Evolutionary conservation across 2,113 vertebrate genomes (phyloP), one percentile per base, ranked within the genome.

Genomic region (Centrocercus urophasianus): DNA sequence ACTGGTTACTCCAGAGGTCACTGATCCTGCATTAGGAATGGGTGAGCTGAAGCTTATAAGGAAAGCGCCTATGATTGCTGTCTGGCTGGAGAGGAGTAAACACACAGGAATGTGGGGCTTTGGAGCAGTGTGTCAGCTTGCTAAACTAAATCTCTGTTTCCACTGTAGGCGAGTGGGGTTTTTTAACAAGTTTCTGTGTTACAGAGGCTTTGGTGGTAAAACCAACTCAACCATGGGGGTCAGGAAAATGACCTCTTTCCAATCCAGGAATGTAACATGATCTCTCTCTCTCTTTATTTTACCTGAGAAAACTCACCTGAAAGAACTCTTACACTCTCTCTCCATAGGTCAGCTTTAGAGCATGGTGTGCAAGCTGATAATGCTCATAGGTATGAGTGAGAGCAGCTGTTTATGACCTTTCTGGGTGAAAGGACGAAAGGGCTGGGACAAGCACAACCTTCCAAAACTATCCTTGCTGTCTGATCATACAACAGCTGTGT

Each of bases 1-100:
- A 69, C 15, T 30, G 28, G 59, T 81, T 94, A 57, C 59, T 77
- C 65, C 25, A 63, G 86, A 90, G 86, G 85, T 93, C 86, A 59
- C 38, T 72, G 83, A 95, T 91, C 70, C 40, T 57, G 77, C 70
- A 75, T 95, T 50, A 86, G 83, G 91, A 91, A 94, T 24, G 60
- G 82, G 87, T 88, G 66, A 93, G 73, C 65, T 86, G 57, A 91
- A 72, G 70, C 88, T 86, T 43, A 13, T 61, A 76, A 88, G 57
- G 30, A 64, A 91, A 93, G 40, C 54, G 48, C 47, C 69, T 77
- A 6, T 71, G 64, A 48, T 78, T 83, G 69, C 64, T 88, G 34
- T 70, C 20, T 64, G 47, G 38, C 42, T 90, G 79, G 32, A 74
- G 50, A 89, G 60, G 36, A 81, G 48, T 75, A 75, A 93, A 61